phyloP scores from a whole-genome alignment of 2,888 invertebrate genomes.

The Salticus scenicus region DNA sequence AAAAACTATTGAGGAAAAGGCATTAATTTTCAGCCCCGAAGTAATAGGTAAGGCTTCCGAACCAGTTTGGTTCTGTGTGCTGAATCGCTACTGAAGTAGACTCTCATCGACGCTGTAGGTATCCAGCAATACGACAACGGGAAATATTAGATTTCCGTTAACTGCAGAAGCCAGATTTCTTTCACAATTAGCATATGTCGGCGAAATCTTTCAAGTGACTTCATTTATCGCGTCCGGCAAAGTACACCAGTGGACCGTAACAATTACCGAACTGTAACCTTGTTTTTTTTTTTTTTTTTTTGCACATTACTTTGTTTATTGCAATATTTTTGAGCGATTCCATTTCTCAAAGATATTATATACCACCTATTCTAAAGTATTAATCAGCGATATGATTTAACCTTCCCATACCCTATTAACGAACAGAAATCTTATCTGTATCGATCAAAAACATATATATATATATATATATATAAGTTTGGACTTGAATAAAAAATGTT shows the following conservation, averaged over 20 bases:
- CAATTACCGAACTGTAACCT: not conserved
- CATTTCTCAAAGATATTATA: too few relatives aligned
- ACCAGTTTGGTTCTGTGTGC: not conserved
- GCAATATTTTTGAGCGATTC: too few relatives aligned
- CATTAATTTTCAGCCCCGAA: not conserved
- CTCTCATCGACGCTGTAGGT: not conserved
- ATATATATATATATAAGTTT: too few relatives aligned
- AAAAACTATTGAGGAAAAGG: too few relatives aligned
- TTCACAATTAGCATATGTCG: conserved; percentile 45
- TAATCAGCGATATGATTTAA: too few relatives aligned
- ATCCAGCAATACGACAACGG: not conserved
- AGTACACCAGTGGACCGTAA: conserved; percentile 10
- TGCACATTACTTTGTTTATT: too few relatives aligned
- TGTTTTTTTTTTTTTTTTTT: not conserved
- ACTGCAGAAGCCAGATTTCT: conserved; percentile 46
- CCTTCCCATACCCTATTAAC: too few relatives aligned
- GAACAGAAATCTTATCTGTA: too few relatives aligned
- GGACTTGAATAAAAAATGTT: too few relatives aligned
- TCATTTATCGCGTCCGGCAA: conserved; percentile 19
- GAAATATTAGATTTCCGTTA: conserved; percentile 44
- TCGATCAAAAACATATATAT: too few relatives aligned
- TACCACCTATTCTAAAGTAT: too few relatives aligned
- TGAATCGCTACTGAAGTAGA: not conserved
- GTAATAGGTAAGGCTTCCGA: conserved; percentile 18
- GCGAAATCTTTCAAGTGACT: conserved; percentile 48